These are phyloP conservation scores for Synergus laeviventris DNA, from an alignment of 2,888 invertebrate genomes.

Conservation along the genomic window DNA sequence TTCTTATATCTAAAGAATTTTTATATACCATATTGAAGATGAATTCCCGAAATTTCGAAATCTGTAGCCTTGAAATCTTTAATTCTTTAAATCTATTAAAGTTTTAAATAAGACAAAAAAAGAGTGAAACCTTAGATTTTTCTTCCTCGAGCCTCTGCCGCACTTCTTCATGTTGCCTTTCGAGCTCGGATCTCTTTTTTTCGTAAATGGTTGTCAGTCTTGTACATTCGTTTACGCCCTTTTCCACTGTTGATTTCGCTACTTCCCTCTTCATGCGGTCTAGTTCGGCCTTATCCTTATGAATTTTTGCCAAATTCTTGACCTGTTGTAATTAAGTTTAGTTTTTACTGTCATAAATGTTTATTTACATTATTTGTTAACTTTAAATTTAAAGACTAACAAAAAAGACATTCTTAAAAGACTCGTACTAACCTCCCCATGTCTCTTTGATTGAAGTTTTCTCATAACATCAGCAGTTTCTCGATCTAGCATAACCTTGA, in stretches of 20 bases:
- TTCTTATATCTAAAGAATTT: too few species aligned
- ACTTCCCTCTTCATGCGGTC: slow-evolving; percentile 92
- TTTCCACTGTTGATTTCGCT: slow-evolving; percentile 87
- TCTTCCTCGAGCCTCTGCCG: slow-evolving; percentile 83
- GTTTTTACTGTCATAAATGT: background rate
- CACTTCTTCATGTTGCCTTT: slow-evolving; percentile 87
- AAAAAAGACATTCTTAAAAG: too few species aligned
- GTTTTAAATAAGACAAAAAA: slow-evolving; percentile 1
- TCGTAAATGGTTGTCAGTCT: slow-evolving; percentile 87
- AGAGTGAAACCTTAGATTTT: slow-evolving; percentile 78
- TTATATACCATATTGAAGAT: too few species aligned
- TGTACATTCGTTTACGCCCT: slow-evolving; percentile 92
- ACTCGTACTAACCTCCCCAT: slow-evolving; percentile 81
- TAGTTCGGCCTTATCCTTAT: slow-evolving; percentile 94
- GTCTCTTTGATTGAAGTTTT: slow-evolving; percentile 87
- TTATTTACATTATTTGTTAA: background rate
- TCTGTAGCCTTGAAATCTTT: too few species aligned
- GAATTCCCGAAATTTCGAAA: too few species aligned
- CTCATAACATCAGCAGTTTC: slow-evolving; percentile 87
- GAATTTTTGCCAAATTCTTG: slow-evolving; percentile 89
- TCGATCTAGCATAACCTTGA: slow-evolving; percentile 84
- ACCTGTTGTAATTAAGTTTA: slow-evolving; percentile 76
- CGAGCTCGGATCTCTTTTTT: slow-evolving; percentile 85
- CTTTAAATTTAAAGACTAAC: too few species aligned
- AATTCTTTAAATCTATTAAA: background rate